Evolutionary conservation across 2,888 invertebrate species (phyloP).

Genomic region (Drosophila paucipuncta): DNA sequence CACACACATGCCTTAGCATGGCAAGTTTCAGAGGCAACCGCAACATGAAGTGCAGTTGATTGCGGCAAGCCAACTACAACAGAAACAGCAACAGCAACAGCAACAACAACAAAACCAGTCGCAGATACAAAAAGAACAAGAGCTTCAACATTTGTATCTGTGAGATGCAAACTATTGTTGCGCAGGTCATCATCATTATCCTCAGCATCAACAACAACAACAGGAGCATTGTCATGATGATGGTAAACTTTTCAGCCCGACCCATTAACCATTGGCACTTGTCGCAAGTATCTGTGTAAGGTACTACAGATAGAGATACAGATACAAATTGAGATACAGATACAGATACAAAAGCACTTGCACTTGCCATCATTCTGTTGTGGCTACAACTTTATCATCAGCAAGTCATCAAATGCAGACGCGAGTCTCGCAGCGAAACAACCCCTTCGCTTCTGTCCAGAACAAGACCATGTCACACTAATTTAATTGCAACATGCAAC

Average conservation of each 20-base stretch:
- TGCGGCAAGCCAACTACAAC: slow-evolving; percentile 63
- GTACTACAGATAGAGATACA: slow-evolving; percentile 25
- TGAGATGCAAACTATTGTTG: slow-evolving; percentile 77
- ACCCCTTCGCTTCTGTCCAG: slow-evolving; percentile 32
- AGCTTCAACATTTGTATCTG: slow-evolving; percentile 57
- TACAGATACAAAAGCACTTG: slow-evolving; percentile 31
- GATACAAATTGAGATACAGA: slow-evolving; percentile 12
- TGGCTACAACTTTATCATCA: slow-evolving; percentile 76
- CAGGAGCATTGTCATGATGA: slow-evolving; percentile 4
- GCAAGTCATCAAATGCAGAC: slow-evolving; percentile 70
- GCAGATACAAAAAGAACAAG: slow-evolving; percentile 4
- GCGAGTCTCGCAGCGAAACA: slow-evolving; percentile 21
- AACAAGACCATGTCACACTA: slow-evolving; percentile 47
- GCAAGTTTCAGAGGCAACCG: slow-evolving; percentile 65
- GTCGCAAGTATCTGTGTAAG: slow-evolving; percentile 42
- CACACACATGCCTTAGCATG: slow-evolving; percentile 19
- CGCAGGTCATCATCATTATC: slow-evolving; percentile 60
- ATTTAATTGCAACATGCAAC: slow-evolving; percentile 77
- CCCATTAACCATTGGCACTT: slow-evolving; percentile 44
- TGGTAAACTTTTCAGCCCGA: slow-evolving; percentile 53
- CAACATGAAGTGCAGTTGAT: slow-evolving; percentile 82
- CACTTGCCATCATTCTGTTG: slow-evolving; percentile 58
- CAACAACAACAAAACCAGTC: neutral
- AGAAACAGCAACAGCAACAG: slow-evolving; percentile 23
- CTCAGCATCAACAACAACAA: slow-evolving; percentile 16